Conservation (phyloP, 1,140 invertebrate genomes). For the Euura saliciscinereae region DNA sequence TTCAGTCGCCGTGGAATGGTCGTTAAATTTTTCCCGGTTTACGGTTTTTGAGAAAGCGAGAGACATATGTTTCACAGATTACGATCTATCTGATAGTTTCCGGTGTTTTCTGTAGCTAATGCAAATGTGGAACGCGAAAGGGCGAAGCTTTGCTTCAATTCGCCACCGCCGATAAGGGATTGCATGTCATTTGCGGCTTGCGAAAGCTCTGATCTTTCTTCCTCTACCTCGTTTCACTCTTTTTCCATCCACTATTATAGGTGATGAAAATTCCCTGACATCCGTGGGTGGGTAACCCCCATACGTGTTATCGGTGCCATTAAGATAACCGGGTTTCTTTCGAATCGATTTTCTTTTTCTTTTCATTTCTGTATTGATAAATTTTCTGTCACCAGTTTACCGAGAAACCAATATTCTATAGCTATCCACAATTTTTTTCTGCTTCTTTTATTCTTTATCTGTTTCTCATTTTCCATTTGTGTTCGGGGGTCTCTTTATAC, state of each 20-base stretch:
- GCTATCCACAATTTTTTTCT: neutral
- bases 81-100: no score
- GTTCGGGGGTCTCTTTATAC: neutral
- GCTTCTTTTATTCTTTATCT: neutral
- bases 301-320: neutral
- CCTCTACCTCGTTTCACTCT: neutral
- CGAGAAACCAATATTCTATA: neutral
- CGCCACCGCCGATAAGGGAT: neutral
- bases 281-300: neutral
- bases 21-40: no score
- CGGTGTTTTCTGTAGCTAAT: no score
- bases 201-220: neutral
- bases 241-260: neutral
- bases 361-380: neutral
- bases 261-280: neutral
- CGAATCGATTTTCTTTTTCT: neutral
- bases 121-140: no score
- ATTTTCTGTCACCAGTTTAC: neutral
- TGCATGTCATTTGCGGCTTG: neutral
- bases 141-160: no score
- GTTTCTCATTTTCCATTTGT: neutral
- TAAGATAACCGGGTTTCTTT: neutral
- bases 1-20: no score
- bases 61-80: no score
- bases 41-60: no score